phyloP scores from a whole-genome alignment of 2,797 vertebrate species.

The Acrossocheilus wenchowensis region DNA sequence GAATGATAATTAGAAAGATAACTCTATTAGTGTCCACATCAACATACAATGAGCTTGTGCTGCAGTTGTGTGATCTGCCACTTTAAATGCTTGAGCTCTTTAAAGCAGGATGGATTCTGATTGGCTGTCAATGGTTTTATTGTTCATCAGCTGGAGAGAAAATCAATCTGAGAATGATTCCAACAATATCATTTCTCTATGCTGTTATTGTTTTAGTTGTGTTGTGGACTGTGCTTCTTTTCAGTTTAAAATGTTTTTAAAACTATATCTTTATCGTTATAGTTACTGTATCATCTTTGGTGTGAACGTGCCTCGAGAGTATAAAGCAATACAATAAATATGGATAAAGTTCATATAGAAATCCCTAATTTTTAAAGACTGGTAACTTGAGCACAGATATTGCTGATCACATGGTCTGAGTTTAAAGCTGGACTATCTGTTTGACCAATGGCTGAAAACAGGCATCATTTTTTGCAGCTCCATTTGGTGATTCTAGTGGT shows the following conservation, averaged over 20 bases:
- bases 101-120: neutral
- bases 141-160: neutral
- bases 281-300: neutral
- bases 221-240: too few species aligned
- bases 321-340: neutral
- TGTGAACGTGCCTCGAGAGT: neutral
- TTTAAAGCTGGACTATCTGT: neutral
- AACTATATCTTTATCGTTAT: too few species aligned
- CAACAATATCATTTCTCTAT: neutral
- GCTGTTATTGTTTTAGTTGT: neutral
- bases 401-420: neutral
- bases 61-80: neutral
- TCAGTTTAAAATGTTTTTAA: neutral
- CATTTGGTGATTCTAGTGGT: neutral
- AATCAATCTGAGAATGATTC: neutral
- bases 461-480: neutral
- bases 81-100: neutral
- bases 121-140: neutral
- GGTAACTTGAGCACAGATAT: neutral
- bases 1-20: neutral
- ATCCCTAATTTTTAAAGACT: neutral
- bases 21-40: neutral
- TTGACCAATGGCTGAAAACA: neutral
- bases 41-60: neutral
- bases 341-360: neutral